These are phyloP conservation scores for Propithecus deckenii DNA, from an alignment of 2,797 vertebrate species.

Conservation along the genomic window DNA sequence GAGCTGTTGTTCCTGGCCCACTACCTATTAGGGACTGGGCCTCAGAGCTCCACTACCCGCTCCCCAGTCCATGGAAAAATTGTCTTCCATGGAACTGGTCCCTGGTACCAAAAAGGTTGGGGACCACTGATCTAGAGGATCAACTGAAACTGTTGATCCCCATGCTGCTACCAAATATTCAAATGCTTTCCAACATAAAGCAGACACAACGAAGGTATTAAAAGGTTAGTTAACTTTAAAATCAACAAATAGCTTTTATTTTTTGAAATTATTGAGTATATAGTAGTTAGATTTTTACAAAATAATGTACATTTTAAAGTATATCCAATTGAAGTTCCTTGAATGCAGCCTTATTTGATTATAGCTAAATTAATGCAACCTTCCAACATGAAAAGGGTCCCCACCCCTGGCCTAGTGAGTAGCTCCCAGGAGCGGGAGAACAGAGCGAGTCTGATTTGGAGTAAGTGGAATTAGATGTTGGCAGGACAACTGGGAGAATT, in stretches of 20 bases:
- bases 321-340: background rate
- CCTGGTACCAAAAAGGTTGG: background rate
- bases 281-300: background rate
- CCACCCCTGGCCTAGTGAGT: background rate
- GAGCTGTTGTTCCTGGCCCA: too few species aligned
- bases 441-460: background rate
- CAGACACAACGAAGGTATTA: background rate
- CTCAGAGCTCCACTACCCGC: too few species aligned
- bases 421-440: background rate
- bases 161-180: background rate
- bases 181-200: background rate
- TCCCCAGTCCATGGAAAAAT: too few species aligned
- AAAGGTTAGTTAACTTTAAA: background rate
- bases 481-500: background rate
- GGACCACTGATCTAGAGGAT: background rate
- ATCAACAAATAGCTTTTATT: background rate
- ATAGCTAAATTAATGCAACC: background rate
- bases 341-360: background rate
- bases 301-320: background rate
- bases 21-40: too few species aligned
- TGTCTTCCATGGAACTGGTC: background rate
- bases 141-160: background rate
- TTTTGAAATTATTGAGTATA: background rate
- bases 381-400: background rate
- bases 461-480: background rate